A percentile compares a stretch with the other conserved stretches of the same genome.
These are phyloP conservation scores for Notarius lentiginosus DNA, from an alignment of 2,113 vertebrate genomes.

Conservation along the genomic window DNA sequence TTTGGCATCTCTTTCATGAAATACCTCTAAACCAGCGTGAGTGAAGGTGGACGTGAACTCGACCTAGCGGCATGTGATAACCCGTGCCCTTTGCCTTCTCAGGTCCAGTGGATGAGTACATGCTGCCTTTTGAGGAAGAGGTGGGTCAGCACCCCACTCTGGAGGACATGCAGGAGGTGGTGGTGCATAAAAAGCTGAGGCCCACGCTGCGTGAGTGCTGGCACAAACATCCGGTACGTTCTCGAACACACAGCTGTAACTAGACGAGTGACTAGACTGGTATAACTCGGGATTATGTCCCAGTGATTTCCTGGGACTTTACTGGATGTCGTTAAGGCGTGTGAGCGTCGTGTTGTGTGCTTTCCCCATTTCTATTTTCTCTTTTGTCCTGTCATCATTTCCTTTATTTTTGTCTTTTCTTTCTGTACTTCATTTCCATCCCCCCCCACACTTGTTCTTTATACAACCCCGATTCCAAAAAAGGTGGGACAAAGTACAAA, in stretches of 20 bases:
- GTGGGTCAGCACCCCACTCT: conserved; percentile 93
- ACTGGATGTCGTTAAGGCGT: neutral
- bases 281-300: neutral
- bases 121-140: conserved; percentile 83
- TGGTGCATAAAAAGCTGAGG: conserved; percentile 97
- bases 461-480: too few relatives aligned
- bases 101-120: conserved; percentile 86
- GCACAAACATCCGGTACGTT: conserved; percentile 94
- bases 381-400: neutral
- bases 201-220: conserved; percentile 93
- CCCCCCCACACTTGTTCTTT: neutral
- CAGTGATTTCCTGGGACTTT: conserved; percentile 7
- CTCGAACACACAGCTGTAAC: neutral
- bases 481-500: too few relatives aligned
- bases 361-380: neutral
- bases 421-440: too few relatives aligned
- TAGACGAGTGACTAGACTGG: neutral
- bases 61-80: neutral
- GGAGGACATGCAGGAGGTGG: conserved; percentile 99
- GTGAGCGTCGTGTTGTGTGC: neutral
- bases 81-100: neutral
- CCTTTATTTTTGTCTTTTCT: neutral
- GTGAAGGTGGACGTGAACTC: neutral
- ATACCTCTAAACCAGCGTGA: neutral
- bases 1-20: neutral